These are phyloP conservation scores for Montifringilla adamsi DNA, from an alignment of 2,113 vertebrate genomes.

Conservation along the genomic window DNA sequence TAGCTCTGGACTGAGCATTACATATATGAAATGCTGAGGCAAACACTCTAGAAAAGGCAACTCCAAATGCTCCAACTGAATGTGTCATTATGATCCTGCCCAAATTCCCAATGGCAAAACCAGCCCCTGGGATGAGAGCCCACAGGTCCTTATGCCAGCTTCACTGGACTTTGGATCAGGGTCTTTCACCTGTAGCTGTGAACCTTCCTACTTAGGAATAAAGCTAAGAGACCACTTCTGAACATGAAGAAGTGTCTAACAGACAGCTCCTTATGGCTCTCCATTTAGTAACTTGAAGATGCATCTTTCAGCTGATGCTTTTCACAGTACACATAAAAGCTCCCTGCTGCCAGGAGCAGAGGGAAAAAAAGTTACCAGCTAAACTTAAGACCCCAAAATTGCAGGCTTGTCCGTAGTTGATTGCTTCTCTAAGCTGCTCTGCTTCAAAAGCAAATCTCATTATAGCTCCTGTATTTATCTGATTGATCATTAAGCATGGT, in stretches of 20 bases:
- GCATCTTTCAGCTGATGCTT: background rate
- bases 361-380: background rate
- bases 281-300: background rate
- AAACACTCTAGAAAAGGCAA: background rate
- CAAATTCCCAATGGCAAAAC: background rate
- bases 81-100: background rate
- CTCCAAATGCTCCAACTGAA: background rate
- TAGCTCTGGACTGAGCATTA: background rate
- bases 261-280: background rate
- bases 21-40: background rate
- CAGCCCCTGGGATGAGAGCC: background rate
- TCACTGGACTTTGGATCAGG: background rate
- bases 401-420: background rate
- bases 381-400: background rate
- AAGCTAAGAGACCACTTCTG: background rate
- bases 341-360: background rate
- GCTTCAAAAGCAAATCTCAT: background rate
- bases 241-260: background rate
- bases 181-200: background rate
- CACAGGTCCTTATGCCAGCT: background rate
- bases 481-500: background rate
- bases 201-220: background rate
- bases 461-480: background rate
- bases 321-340: background rate
- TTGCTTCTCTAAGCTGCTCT: conserved; percentile 5